Percentiles rank a stretch among this genome's conserved stretches.
These are phyloP conservation scores for Echeneis naucrates DNA, from an alignment of 2,797 vertebrate genomes.

Conservation along the genomic window DNA sequence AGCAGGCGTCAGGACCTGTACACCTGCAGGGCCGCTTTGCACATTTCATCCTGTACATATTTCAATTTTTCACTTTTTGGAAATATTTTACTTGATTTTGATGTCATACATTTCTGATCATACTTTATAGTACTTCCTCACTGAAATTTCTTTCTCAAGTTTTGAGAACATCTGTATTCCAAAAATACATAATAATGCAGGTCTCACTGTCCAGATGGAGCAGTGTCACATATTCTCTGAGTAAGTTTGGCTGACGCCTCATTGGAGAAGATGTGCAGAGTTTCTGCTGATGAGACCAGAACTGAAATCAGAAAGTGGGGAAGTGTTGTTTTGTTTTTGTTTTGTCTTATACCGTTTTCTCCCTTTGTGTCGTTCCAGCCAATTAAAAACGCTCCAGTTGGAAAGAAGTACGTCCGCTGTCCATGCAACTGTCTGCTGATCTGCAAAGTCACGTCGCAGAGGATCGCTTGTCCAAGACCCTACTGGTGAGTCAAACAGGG, in stretches of 20 bases:
- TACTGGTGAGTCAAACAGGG: conserved; percentile 85
- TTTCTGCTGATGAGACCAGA: background rate
- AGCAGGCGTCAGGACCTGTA: too few relatives aligned
- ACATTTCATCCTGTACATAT: too few relatives aligned
- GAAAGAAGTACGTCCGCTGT: conserved; percentile 94
- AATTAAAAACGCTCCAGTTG: conserved; percentile 91
- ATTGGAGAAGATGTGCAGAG: background rate
- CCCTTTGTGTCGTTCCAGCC: conserved; percentile 77
- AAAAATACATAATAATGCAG: background rate
- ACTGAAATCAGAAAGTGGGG: background rate
- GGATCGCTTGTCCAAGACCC: conserved; percentile 91
- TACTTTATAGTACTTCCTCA: too few relatives aligned
- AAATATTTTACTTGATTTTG: too few relatives aligned
- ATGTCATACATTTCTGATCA: too few relatives aligned
- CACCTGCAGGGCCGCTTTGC: too few relatives aligned
- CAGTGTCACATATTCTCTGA: background rate
- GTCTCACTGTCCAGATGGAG: background rate
- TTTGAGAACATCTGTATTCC: background rate
- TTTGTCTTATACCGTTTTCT: background rate
- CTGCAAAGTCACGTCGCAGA: conserved; percentile 92
- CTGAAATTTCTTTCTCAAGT: too few relatives aligned
- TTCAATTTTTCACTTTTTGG: too few relatives aligned
- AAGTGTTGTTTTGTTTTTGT: background rate
- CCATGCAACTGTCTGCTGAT: conserved; percentile 94
- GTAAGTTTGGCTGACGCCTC: background rate